Evolutionary conservation across 2,888 invertebrate genomes (phyloP), one percentile per base, ranked within the genome.

Genomic region (Pterostichus madidus): DNA sequence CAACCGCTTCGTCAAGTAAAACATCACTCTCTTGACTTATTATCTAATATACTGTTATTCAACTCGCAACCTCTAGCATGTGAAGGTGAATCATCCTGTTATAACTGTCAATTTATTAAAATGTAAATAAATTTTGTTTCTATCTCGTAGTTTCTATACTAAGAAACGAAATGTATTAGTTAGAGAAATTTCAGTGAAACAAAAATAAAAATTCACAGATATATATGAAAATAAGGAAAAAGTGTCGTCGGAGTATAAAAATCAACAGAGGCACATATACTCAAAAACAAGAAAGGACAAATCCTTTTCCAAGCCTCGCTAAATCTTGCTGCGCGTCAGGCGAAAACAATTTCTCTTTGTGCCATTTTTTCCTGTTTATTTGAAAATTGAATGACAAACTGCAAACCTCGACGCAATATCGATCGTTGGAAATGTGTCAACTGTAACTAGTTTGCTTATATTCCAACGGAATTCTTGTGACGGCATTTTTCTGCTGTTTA

Each of bases 341-440:
- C 35, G 75, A 75, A 73, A 75, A 75, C 75, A 75, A 75, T 75
- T 75, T 75, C 53, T 31, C 53, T 75, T 75, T 49, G 49, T 75
- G 75, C 31, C 49, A 75, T 75, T 75, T 73, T 75, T 75, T 75
- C 53, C 24, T 61, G 61, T 78, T 59, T 78, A 78, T 78, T 78
- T 78, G 78, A 78, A 59, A 78, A 78, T 61, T 78, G 78, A 78
- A 78, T 78, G 77, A 77, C 77, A 77, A 77, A 77, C 77, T 77
- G 77, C 77, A 77, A 77, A 56, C 77, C 77, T 39, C 24, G 44
- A 76, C 53, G 61, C 39, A 44, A 44, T 78, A 78, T 78, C 78
- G 78, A 78, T 61, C 46, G 78, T 8, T 78, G 61, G 44, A 61
- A 78, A 78, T 78, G 78, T 78, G 78, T 78, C 78, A 61, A 61